Percentiles rank a stretch among this genome's conserved stretches.
Conservation (phyloP, 92 coral and sea anemone genomes). For the Paragorgia papillata region DNA sequence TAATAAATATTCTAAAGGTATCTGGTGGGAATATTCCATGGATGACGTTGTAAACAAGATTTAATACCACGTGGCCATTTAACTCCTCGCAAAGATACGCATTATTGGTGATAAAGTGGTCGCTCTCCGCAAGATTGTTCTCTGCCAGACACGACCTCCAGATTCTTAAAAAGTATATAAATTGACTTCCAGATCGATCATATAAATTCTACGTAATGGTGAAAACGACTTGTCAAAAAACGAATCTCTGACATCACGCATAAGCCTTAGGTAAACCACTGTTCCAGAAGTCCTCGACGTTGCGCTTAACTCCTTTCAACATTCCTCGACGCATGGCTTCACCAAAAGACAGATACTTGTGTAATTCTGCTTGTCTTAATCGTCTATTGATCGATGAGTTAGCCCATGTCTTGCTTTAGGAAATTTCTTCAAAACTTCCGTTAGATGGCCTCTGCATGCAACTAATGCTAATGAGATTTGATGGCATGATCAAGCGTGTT, state of each 20-base stretch:
- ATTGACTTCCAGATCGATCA: constrained; percentile 27
- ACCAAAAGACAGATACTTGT: too few species aligned
- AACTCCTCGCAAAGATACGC: constrained; percentile 24
- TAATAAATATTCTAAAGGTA: constrained; percentile 16
- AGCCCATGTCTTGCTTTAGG: constrained; percentile 32
- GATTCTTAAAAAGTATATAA: constrained; percentile 5
- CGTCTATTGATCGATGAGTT: not conserved
- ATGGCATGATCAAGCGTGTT: constrained; percentile 18
- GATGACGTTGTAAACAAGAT: constrained; percentile 22
- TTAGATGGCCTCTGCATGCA: constrained; percentile 18
- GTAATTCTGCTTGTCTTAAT: too few species aligned
- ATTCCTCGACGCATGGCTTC: constrained; percentile 19
- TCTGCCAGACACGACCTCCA: constrained; percentile 17
- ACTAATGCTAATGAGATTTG: constrained; percentile 18
- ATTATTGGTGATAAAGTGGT: constrained; percentile 25
- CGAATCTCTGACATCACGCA: constrained; percentile 34
- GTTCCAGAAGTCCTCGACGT: constrained; percentile 1
- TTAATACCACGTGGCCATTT: constrained; percentile 17
- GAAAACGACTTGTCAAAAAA: constrained; percentile 22
- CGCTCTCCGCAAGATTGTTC: too few species aligned
- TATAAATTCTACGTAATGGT: constrained; percentile 7
- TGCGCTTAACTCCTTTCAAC: constrained; percentile 19
- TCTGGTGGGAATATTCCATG: too few species aligned
- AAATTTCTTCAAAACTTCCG: constrained; percentile 13
- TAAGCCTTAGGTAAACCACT: constrained; percentile 9